Base-by-base conservation (phyloP, 1,140 invertebrate genomes). In the Pogonomyrmex barbatus region DNA sequence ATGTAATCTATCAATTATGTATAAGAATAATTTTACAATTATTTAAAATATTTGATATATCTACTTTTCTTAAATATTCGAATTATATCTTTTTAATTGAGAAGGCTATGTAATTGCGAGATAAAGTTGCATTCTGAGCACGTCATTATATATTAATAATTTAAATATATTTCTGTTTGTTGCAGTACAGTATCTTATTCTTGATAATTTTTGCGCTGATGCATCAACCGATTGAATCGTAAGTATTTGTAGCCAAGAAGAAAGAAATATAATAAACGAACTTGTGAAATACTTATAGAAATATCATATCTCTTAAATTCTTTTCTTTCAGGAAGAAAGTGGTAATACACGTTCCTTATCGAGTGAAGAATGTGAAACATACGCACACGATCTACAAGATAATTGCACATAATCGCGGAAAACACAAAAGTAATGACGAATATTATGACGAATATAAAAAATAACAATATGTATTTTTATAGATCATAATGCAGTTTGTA, bases 321-420 rank as follows among this genome's bases (percentile, higher is more conserved):
- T 60, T 30, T 50, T 39, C 30, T 92, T 88, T 92, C 54, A 95
- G 96, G 54, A 96, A 96, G 87, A 96, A 96, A 85, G 54, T 83
- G 3, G 94, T 96, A 0, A 96, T 96, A 60, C 96, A 96, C 89
- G 95, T 97, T 33, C 96, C 96, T 3, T 96, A 96, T 81, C 95
- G 95, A 78, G 94, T 96, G 84, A 96, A 96, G 93, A 96, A 96
- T 85, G 95, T 96, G 67, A 96, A 96, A 86, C 96, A 97, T 87
- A 96, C 96, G 0, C 96, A 96, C 90, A 96, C 96, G 0, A 94
- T 97, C 10, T 96, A 96, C 90, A 96, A 96, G 89, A 95, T 96
- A 1, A 94, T 96, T n/a, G 95, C 96, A 42, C 95, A 96, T 63
- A 85, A 91, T 12, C 63, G 90, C 4, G 87, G 92, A 36, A 87